Evolutionary conservation across 2,888 invertebrate species (phyloP).

Genomic region (Hydriomena furcata): DNA sequence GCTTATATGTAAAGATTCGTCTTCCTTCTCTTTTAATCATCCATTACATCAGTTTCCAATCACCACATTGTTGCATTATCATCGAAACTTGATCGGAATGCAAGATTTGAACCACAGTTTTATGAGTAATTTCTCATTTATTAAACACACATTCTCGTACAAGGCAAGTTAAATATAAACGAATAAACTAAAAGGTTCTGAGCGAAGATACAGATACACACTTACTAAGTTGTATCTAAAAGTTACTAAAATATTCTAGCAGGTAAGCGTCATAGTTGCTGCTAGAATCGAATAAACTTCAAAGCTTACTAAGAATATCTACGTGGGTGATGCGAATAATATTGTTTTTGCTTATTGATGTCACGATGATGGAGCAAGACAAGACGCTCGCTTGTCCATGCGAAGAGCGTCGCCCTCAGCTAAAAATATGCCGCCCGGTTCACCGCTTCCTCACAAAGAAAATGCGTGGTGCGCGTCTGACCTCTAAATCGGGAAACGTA

Average conservation of each 20-base stretch:
- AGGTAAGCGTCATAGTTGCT: neutral
- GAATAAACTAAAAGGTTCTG: too few species aligned
- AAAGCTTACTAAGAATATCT: conserved; percentile 7
- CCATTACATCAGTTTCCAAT: too few species aligned
- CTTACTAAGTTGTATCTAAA: too few species aligned
- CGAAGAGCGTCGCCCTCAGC: conserved; percentile 73
- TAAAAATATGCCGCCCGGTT: conserved; percentile 76
- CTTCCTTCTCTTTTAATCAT: too few species aligned
- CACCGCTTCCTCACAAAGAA: conserved; percentile 77
- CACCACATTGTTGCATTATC: too few species aligned
- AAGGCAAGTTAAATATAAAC: too few species aligned
- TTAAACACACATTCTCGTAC: too few species aligned
- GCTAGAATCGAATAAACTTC: neutral
- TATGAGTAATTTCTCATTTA: too few species aligned
- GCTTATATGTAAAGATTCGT: too few species aligned
- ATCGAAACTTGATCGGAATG: too few species aligned
- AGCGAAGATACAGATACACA: too few species aligned
- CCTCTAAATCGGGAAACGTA: conserved; percentile 67
- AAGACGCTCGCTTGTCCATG: conserved; percentile 29
- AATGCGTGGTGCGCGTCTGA: conserved; percentile 60
- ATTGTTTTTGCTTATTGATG: conserved; percentile 36
- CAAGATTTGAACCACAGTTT: too few species aligned
- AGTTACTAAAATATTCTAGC: neutral
- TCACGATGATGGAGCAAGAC: conserved; percentile 48
- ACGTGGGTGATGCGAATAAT: conserved; percentile 16